Evolutionary conservation across 2,797 vertebrate genomes (phyloP), one percentile per base, ranked within the genome.

Genomic region (Trachurus trachurus): DNA sequence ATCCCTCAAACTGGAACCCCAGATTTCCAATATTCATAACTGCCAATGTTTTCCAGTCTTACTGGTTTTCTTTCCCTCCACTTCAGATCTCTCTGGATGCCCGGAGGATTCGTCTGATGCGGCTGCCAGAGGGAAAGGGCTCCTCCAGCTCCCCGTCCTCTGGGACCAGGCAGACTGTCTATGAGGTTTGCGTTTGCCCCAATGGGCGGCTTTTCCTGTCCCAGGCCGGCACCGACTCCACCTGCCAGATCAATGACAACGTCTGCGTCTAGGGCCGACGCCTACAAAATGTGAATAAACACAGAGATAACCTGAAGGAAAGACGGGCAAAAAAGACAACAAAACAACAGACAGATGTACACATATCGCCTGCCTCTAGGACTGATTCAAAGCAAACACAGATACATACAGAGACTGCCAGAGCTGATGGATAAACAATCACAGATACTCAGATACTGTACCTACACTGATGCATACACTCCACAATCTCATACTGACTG

Each of bases 161-260:
- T 1, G 96, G 96, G 84, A 95, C 95, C 79, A 94, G 97, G 93
- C 98, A 99, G 95, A 98, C 96, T 81, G 96, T 99, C 85, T 99
- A 96, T 80, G 98, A 99, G 96, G 96, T 99, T 84, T 99, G 98
- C 82, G 97, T 98, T 76, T 99, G 98, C 70, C 95, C 97, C 94
- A 99, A 97, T 0, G 98, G 98, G 83, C 96, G 96, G 89, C 89
- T 99, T 70, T 99, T 99, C 95, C 94, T 99, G 90, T 98, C 98
- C 45, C 97, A 97, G 95, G 97, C 98, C 69, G 98, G 97, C 84
- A 91, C 94, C 34, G 96, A 96, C 66, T 98, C 98, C 78, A 99
- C 98, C 91, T 99, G 98, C 95, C 97, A 98, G 95, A 97, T 98
- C 94, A 98, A 96, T 94, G 97, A 96, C 92, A 98, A 93, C n/a